Base-by-base conservation (phyloP, 2,888 invertebrate species). In the Ptycholaimellus sp. region DNA sequence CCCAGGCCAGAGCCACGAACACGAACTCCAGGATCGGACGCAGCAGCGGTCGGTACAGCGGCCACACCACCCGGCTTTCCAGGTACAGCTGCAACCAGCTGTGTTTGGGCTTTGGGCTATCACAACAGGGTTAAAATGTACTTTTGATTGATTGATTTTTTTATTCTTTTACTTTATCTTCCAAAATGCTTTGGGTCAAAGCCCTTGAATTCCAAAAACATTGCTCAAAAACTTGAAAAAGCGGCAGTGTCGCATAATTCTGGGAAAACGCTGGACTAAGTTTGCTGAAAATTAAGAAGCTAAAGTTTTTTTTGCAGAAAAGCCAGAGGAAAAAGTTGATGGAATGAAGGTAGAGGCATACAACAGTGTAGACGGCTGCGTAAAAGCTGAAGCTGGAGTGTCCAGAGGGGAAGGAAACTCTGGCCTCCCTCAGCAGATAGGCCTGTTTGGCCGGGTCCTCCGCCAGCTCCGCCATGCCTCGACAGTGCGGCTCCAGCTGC, bases 11-110 rank as follows among this genome's bases (percentile, higher is more conserved):
- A 25, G 73, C 67, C 42, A 87, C 64, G 36, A 77, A 70, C 11
- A 73, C 47, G 55, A 77, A 73, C 64, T 93, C 90, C 36, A 83
- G 61, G n/a, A 74, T 70, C 56, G 82, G 82, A 37, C 73, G 72
- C 33, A 82, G 60, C 39, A 93, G 45, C 7, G 50, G 68, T 56
- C 73, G 74, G 36, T 76, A 74, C 17, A 75, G 73, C 39, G 70
- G 51, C 73, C 79, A 79, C 13, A 70, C 73, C 64, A 83, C 70
- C 35, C 81, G 70, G 33, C 73, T 69, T 57, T 90, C 82, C 18
- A 87, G 65, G 60, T 85, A 90, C 45, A 87, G 68, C 83, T 62
- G 44, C 39, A 53, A 42, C 7, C 25, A n/a, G n/a, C n/a, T n/a
- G n/a, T 5, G 18, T 35, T 28, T 34, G 3, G 31, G 13, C 21